Evolutionary conservation across 2,113 vertebrate genomes (phyloP), one percentile per base, ranked within the genome.

Genomic region (Seriola quinqueradiata): DNA sequence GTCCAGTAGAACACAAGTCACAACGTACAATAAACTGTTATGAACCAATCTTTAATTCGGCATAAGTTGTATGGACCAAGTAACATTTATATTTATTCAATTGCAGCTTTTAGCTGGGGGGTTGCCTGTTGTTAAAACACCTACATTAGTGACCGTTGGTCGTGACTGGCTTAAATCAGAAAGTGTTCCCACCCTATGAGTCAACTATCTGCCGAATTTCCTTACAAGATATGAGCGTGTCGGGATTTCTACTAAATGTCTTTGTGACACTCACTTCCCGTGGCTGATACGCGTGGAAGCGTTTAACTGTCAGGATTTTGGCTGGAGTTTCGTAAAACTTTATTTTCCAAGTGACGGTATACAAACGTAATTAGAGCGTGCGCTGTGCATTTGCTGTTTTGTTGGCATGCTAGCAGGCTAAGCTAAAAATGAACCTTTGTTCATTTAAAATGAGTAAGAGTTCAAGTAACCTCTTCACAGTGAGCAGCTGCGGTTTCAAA

Each of bases 371-470:
- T 10, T 8, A 0, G 1, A 4, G 13, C 17, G 52, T 25, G 1
- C 11, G 0, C 25, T 0, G 52, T 23, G 3, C 3, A 17, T 58
- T 28, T 3, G 21, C 2, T 25, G 34, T 25, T 46, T 2, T 79
- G 68, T 58, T 16, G 17, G 0, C 2, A 58, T 70, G 79, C 55
- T 79, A 64, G 25, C 60, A 59, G 32, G 77, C 73, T 83, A 85
- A 79, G 40, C 58, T 76, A 55, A 67, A 14, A 66, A 10, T 12
- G 3, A 50, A n/a, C 5, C n/a, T 42, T 17, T 44, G 14, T 64
- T n/a, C 19, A 21, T 32, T 0, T 2, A n/a, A 8, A 19, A 34
- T 36, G 3, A n/a, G 1, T 9, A 8, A 3, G 8, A 28, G 21
- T 57, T 38, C 10, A 55, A 23, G 8, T 59, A 54, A 60, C 68